A percentile compares a stretch with the other conserved stretches of the same genome.
Evolutionary conservation across 1,140 invertebrate species (phyloP).

Genomic region (Listronotus bonariensis): DNA sequence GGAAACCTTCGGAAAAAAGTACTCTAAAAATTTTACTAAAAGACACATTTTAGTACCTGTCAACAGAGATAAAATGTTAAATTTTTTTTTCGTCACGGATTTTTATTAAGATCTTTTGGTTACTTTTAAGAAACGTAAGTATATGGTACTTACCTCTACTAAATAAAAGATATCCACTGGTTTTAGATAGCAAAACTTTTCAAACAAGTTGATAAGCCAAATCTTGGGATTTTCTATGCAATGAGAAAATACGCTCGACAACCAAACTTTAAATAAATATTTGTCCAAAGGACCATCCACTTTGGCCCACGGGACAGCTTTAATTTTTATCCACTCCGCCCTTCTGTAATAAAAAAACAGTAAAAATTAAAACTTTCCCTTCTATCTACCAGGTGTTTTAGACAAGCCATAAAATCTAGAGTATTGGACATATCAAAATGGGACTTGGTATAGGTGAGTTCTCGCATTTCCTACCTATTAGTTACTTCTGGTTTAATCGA

Average conservation of each 20-base stretch:
- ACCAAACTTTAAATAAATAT: slow-evolving; percentile 69
- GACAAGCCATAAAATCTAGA: too few species aligned
- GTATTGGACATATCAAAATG: too few species aligned
- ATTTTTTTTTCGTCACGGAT: too few species aligned
- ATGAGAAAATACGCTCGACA: slow-evolving; percentile 68
- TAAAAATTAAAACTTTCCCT: slow-evolving; percentile 7
- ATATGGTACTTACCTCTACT: slow-evolving; percentile 40
- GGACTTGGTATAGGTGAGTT: too few species aligned
- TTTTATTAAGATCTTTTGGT: too few species aligned
- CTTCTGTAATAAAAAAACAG: slow-evolving; percentile 48
- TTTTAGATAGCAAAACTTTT: slow-evolving; percentile 59
- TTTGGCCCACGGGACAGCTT: slow-evolving; percentile 70
- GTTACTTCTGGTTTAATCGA: too few species aligned
- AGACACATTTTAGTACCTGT: too few species aligned
- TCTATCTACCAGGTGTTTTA: too few species aligned
- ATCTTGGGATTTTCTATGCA: slow-evolving; percentile 66
- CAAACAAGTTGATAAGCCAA: slow-evolving; percentile 59
- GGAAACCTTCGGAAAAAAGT: too few species aligned
- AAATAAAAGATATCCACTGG: slow-evolving; percentile 53
- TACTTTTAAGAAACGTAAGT: too few species aligned
- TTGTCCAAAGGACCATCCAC: slow-evolving; percentile 75
- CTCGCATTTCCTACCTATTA: too few species aligned
- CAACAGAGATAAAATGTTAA: too few species aligned
- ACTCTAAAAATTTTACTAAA: background rate
- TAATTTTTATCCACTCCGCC: slow-evolving; percentile 56